These are phyloP conservation scores for Apodemus agrarius DNA, from an alignment of 2,797 vertebrate genomes.

Conservation along the genomic window DNA sequence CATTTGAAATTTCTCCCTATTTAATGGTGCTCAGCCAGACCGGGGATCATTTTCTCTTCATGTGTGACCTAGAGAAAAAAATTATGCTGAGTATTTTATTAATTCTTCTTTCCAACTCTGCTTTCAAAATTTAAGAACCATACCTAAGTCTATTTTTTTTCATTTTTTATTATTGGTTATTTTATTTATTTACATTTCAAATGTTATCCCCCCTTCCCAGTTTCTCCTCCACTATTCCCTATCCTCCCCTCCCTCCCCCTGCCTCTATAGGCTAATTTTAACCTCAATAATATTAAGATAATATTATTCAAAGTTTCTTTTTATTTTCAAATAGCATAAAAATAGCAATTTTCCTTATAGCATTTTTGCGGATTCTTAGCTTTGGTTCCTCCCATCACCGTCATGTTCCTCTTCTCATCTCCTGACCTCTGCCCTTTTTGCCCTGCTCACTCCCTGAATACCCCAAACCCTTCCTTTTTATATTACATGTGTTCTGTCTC, in stretches of 20 bases:
- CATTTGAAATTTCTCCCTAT: background rate
- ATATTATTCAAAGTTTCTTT: background rate
- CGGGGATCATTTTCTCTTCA: background rate
- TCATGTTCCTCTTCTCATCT: background rate
- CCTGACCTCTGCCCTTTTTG: background rate
- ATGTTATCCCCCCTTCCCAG: too few species aligned
- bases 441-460: background rate
- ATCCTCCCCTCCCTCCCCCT: too few species aligned
- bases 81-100: background rate
- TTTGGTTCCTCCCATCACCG: background rate
- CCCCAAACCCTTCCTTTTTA: background rate
- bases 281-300: background rate
- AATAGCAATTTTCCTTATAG: background rate
- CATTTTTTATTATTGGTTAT: too few species aligned
- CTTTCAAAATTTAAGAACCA: background rate
- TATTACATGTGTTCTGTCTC: background rate
- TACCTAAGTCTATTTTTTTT: background rate
- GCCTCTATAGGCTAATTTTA: background rate
- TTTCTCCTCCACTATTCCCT: too few species aligned
- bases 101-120: background rate
- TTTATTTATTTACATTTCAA: too few species aligned
- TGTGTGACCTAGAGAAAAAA: background rate
- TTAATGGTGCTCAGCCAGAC: background rate
- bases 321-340: background rate
- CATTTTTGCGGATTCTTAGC: background rate